Evolutionary conservation across 1,140 invertebrate genomes (phyloP).

Genomic region (Caerostris extrusa): DNA sequence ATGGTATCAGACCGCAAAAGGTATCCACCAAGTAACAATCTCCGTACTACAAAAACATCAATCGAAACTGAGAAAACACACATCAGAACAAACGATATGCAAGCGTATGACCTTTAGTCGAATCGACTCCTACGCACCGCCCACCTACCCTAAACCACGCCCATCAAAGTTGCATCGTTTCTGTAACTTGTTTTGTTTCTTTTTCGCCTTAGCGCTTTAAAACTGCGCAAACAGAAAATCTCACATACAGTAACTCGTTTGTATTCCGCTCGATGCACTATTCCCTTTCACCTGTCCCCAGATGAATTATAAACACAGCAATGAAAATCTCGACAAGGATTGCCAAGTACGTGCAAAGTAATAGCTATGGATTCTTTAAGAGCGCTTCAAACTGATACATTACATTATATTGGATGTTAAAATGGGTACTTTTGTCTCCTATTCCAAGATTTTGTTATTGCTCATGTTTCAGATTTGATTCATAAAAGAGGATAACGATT

Average conservation of each 20-base stretch:
- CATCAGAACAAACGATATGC: constrained; percentile 21
- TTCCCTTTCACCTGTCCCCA: too few species aligned
- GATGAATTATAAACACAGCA: too few species aligned
- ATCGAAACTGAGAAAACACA: constrained; percentile 52
- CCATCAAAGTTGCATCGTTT: constrained; percentile 30
- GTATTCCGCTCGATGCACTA: too few species aligned
- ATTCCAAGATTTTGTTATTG: too few species aligned
- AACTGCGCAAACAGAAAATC: background rate
- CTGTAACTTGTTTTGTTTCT: background rate
- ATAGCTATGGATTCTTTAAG: too few species aligned
- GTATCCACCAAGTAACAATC: constrained; percentile 6
- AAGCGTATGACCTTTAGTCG: constrained; percentile 59
- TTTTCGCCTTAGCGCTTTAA: background rate
- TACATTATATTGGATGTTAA: too few species aligned
- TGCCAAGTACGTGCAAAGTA: too few species aligned
- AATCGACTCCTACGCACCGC: constrained; percentile 60
- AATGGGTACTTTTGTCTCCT: too few species aligned
- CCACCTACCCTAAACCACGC: constrained; percentile 46
- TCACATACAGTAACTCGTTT: background rate
- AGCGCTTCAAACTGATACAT: too few species aligned
- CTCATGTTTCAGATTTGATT: too few species aligned
- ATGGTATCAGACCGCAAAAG: constrained; percentile 33
- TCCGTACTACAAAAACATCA: constrained; percentile 31
- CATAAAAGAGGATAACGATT: too few species aligned
- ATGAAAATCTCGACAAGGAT: too few species aligned